Conservation (phyloP, 2,888 invertebrate genomes). For the Antheraea yamamai region DNA sequence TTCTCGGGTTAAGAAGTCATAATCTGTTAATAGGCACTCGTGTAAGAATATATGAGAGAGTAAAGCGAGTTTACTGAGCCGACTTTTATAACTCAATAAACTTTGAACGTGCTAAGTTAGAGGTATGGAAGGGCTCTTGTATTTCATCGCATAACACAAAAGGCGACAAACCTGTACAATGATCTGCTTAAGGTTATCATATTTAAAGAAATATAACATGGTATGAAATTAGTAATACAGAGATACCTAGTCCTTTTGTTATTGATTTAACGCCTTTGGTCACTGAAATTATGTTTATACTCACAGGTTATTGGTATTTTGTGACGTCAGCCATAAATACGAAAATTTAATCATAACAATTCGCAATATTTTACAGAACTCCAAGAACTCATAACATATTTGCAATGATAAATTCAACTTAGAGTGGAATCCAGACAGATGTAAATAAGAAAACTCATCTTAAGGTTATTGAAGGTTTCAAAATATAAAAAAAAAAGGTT, state of each 20-base stretch:
- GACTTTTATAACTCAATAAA: background rate
- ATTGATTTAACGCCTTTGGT: background rate
- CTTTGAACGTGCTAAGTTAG: background rate
- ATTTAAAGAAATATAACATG: background rate
- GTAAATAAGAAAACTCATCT: too few species aligned
- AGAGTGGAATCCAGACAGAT: too few species aligned
- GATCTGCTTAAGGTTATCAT: background rate
- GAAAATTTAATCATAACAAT: too few species aligned
- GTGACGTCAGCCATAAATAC: too few species aligned
- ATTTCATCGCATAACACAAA: background rate
- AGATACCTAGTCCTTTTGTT: background rate
- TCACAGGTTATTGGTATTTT: too few species aligned
- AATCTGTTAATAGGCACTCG: background rate
- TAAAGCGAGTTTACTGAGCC: background rate
- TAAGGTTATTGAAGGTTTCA: too few species aligned
- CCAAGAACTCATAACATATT: too few species aligned
- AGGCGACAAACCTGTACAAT: background rate
- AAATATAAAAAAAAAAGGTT: too few species aligned
- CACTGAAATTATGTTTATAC: too few species aligned
- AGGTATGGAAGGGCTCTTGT: background rate
- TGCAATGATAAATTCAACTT: too few species aligned
- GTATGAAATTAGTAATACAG: background rate
- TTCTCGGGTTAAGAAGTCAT: background rate
- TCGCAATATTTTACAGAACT: too few species aligned
- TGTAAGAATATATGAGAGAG: background rate